phyloP scores from a whole-genome alignment of 2,888 invertebrate species.

The Lasioglossum lativentre region DNA sequence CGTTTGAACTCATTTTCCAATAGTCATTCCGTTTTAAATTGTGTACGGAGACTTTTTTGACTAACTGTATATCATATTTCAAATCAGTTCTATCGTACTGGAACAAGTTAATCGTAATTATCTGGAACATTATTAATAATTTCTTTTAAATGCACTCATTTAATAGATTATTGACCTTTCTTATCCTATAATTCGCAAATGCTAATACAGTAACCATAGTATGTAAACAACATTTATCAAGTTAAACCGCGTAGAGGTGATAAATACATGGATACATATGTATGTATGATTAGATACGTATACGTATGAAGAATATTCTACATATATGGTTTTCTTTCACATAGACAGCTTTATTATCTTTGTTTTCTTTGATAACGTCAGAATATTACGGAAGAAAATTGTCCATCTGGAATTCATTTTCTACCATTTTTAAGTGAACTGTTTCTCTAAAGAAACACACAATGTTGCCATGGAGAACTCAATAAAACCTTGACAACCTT shows the following conservation, averaged over 20 bases:
- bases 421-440: too few species aligned
- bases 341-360: not conserved
- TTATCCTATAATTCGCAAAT: not conserved
- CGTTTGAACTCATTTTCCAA: too few species aligned
- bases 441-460: too few species aligned
- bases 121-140: not conserved
- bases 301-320: not conserved
- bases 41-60: not conserved
- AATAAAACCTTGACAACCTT: not conserved
- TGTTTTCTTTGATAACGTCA: not conserved
- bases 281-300: too few species aligned
- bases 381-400: not conserved
- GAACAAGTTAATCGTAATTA: not conserved
- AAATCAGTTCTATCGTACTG: not conserved
- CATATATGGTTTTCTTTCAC: not conserved
- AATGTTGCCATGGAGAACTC: not conserved
- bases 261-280: not conserved
- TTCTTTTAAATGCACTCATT: not conserved
- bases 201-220: not conserved
- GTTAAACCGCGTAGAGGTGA: not conserved
- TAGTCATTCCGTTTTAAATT: not conserved
- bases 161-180: slow-evolving; percentile 1
- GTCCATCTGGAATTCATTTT: too few species aligned
- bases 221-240: not conserved
- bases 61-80: not conserved